Conservation (phyloP, 2,888 invertebrate species). For the Endotricha flammealis region DNA sequence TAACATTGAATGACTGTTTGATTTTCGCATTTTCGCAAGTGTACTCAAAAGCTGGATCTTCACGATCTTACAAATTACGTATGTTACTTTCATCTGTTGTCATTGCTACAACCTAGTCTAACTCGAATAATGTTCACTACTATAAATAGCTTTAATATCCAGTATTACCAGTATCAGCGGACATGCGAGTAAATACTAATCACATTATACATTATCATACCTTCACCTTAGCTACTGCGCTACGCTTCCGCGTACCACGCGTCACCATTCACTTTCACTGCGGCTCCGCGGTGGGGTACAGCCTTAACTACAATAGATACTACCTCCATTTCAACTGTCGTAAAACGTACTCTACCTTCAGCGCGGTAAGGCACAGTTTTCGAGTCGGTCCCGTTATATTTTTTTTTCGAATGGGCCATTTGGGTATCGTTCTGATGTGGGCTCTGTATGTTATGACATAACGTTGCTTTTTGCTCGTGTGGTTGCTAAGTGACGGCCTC, state of each 20-base stretch:
- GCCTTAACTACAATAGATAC: conserved; percentile 37
- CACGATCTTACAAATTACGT: background rate
- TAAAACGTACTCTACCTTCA: conserved; percentile 35
- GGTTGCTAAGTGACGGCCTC: conserved; percentile 43
- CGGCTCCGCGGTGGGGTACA: conserved; percentile 35
- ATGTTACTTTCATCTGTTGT: conserved; percentile 37
- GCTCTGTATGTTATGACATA: conserved; percentile 30
- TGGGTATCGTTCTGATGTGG: conserved; percentile 32
- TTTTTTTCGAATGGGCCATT: conserved; percentile 37
- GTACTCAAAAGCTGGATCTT: background rate
- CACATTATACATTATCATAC: conserved; percentile 53
- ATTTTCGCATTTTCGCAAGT: no score
- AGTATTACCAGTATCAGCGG: conserved; percentile 38
- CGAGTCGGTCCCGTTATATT: conserved; percentile 17
- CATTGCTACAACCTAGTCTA: conserved; percentile 27
- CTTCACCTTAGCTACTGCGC: conserved; percentile 55
- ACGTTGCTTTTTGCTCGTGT: conserved; percentile 29
- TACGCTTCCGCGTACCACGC: conserved; percentile 59
- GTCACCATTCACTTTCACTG: conserved; percentile 70
- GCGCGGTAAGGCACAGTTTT: conserved; percentile 32
- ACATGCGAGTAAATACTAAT: conserved; percentile 44
- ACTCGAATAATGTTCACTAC: conserved; percentile 23
- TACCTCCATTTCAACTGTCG: conserved; percentile 17
- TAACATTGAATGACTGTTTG: no score
- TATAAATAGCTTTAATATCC: conserved; percentile 43